A percentile compares a stretch with the other conserved stretches of the same genome.
phyloP scores from a whole-genome alignment of 2,888 invertebrate genomes.

The Paralinhomoeus sp. region DNA sequence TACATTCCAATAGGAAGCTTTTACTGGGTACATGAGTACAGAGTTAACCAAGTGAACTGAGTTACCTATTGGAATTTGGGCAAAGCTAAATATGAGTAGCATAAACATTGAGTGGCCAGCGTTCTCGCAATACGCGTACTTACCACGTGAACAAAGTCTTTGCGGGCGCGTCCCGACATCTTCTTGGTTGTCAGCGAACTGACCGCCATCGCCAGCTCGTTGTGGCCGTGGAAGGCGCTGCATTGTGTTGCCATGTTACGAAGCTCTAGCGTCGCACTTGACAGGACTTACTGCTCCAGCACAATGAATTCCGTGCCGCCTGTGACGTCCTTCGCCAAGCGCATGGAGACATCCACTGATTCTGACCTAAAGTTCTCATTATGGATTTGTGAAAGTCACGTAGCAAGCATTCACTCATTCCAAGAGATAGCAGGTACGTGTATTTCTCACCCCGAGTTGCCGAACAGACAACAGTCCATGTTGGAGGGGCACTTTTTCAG shows the following conservation, averaged over 20 bases:
- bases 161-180: slow-evolving; percentile 49
- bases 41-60: too few species aligned
- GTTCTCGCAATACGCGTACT: slow-evolving; percentile 8
- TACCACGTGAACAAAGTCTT: slow-evolving; percentile 33
- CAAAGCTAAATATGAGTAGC: too few species aligned
- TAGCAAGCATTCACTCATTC: too few species aligned
- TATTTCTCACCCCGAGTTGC: slow-evolving; percentile 66
- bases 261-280: too few species aligned
- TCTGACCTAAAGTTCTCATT: slow-evolving; percentile 42
- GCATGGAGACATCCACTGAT: slow-evolving; percentile 84
- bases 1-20: too few species aligned
- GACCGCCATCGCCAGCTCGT: slow-evolving; percentile 80
- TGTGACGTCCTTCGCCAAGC: slow-evolving; percentile 66
- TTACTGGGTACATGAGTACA: too few species aligned
- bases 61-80: too few species aligned
- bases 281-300: slow-evolving; percentile 81
- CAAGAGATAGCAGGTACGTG: too few species aligned
- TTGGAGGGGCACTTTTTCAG: slow-evolving; percentile 57
- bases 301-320: slow-evolving; percentile 68
- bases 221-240: slow-evolving; percentile 97
- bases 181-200: slow-evolving; percentile 93
- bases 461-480: slow-evolving; percentile 75
- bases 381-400: neutral
- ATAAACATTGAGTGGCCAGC: too few species aligned
- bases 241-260: too few species aligned